Evolutionary conservation across 2,888 invertebrate species (phyloP).

Genomic region (Bhutanitis thaidina): DNA sequence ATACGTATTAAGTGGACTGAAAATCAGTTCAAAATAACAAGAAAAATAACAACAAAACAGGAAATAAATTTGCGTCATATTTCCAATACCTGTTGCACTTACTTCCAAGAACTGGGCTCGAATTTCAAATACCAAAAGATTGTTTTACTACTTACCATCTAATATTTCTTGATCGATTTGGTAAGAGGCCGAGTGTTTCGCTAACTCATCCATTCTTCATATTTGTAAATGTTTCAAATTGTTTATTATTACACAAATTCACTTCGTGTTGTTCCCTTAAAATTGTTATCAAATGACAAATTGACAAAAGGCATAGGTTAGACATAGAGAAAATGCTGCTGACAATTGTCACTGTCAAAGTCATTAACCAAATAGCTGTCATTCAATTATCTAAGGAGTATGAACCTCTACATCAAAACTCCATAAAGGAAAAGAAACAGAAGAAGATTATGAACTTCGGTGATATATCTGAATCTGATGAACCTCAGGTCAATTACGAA

Average conservation of each 20-base stretch:
- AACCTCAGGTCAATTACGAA: too few relatives aligned
- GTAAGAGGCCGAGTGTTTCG: slow-evolving; percentile 66
- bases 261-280: slow-evolving; percentile 42
- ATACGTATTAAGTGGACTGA: too few relatives aligned
- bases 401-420: too few relatives aligned
- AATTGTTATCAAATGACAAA: slow-evolving; percentile 20
- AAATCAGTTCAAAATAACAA: slow-evolving; percentile 5
- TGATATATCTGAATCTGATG: too few relatives aligned
- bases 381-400: too few relatives aligned
- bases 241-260: slow-evolving; percentile 44
- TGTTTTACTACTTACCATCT: slow-evolving; percentile 45
- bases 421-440: too few relatives aligned
- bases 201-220: slow-evolving; percentile 79
- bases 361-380: too few relatives aligned
- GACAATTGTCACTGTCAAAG: slow-evolving; percentile 22
- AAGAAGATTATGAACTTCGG: too few relatives aligned
- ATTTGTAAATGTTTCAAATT: slow-evolving; percentile 54
- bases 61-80: slow-evolving; percentile 45
- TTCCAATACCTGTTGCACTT: slow-evolving; percentile 42
- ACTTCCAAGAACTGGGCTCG: slow-evolving; percentile 36
- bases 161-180: slow-evolving; percentile 73
- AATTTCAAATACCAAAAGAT: slow-evolving; percentile 27
- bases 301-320: slow-evolving; percentile 21
- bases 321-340: slow-evolving; percentile 15
- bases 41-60: slow-evolving; percentile 27